Evolutionary conservation across 2,888 invertebrate genomes (phyloP), one percentile per base, ranked within the genome.

Genomic region (Nemurella pictetii): DNA sequence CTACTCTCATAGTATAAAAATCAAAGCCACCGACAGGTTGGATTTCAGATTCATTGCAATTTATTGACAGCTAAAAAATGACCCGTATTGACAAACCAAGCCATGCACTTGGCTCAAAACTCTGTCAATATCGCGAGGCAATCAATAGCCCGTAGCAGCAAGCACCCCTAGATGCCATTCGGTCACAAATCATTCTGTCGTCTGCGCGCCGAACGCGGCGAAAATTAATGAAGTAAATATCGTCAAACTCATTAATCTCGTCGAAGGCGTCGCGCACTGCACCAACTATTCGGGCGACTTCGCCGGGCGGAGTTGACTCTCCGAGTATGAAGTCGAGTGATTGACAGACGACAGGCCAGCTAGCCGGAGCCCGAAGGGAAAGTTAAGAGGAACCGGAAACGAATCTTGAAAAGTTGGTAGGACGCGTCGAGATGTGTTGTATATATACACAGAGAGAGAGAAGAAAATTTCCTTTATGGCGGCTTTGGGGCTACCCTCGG

Each of bases 201-300:
- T 82, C 82, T 72, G 72, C 5, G 72, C 55, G 25, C 75, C 9
- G 25, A 27, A 26, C 55, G 55, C 55, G 36, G 82, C 26, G 72
- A 55, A 78, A 82, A 82, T 82, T 82, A 82, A 82, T 82, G 82
- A 82, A 82, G 82, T 82, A 82, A 82, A 82, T 82, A 82, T 82
- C 82, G 82, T 55, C 82, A 72, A 82, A 27, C 82, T 82, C 82
- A 82, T 82, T 82, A 82, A 82, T 82, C 82, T 82, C 82, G 15
- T 26, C 55, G 80, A 30, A 26, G 36, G 35, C 35, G 32, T 72
- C 55, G 81, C 15, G 12, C 27, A 27, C 72, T 36, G 72, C 5
- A 72, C 15, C 27, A 82, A 82, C 82, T 82, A 82, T 82, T 82
- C 82, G 12, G 28, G 9, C 27, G 35, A n/a, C 30, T 27, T 80